These are phyloP conservation scores for Okamejei kenojei DNA, from an alignment of 2,797 vertebrate genomes.

Conservation along the genomic window DNA sequence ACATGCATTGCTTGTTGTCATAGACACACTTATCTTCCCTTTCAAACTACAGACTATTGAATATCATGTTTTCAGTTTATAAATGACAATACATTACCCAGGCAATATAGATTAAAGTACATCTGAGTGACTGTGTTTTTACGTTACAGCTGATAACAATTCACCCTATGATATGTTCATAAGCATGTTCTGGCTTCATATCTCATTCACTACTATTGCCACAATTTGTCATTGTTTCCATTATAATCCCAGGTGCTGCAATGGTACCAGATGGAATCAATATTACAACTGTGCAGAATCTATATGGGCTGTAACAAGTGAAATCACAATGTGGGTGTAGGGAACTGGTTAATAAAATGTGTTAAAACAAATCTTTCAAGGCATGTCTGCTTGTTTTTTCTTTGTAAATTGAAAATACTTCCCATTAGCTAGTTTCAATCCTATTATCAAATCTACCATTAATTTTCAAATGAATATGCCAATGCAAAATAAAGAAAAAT, in stretches of 20 bases:
- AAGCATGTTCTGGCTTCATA: slow-evolving; percentile 1
- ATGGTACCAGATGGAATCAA: slow-evolving; percentile 34
- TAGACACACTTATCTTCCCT: background rate
- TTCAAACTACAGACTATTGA: background rate
- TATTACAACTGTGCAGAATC: slow-evolving; percentile 22
- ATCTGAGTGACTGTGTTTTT: background rate
- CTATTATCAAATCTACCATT: background rate
- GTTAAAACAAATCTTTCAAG: slow-evolving; percentile 25
- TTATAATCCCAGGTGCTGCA: slow-evolving; percentile 24
- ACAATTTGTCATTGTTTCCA: slow-evolving; percentile 32
- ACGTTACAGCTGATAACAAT: background rate
- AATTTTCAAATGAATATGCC: background rate
- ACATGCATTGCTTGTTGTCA: background rate
- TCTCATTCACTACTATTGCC: background rate
- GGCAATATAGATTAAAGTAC: background rate
- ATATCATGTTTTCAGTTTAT: background rate
- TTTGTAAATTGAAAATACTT: slow-evolving; percentile 17
- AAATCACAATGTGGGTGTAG: slow-evolving; percentile 35
- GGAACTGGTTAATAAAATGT: slow-evolving; percentile 37
- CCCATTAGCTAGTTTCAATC: background rate
- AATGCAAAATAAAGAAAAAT: background rate
- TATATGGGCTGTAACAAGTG: slow-evolving; percentile 31
- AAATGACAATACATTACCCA: background rate
- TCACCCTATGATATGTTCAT: background rate
- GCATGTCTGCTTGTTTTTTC: slow-evolving; percentile 2